These are phyloP conservation scores for Tenebrio molitor DNA, from an alignment of 1,140 invertebrate genomes.

Conservation along the genomic window DNA sequence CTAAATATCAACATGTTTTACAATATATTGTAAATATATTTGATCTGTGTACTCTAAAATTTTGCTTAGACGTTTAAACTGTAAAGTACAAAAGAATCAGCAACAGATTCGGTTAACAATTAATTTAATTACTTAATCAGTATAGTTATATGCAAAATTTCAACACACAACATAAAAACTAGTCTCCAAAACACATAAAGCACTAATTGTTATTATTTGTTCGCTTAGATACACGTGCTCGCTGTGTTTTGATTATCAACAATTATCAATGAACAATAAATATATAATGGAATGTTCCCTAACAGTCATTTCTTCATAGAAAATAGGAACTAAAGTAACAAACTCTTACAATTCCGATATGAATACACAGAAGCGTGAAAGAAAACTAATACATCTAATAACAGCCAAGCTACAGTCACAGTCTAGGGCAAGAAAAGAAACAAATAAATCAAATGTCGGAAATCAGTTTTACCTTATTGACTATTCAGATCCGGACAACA, in stretches of 20 bases:
- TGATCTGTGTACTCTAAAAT: constrained; percentile 18
- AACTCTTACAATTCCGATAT: constrained; percentile 3
- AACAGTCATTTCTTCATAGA: constrained; percentile 34
- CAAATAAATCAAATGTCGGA: constrained; percentile 15
- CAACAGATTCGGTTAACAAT: constrained; percentile 33
- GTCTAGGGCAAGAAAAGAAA: constrained; percentile 53
- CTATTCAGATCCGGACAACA: constrained; percentile 24
- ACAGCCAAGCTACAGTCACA: constrained; percentile 54
- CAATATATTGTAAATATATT: constrained; percentile 11
- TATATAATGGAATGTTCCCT: constrained; percentile 30
- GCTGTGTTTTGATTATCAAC: constrained; percentile 29
- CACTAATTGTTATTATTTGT: constrained; percentile 3
- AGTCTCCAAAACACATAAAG: constrained; percentile 28
- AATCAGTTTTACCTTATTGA: constrained; percentile 27
- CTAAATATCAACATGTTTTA: constrained; percentile 39
- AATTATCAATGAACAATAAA: constrained; percentile 22
- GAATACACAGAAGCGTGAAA: constrained; percentile 24
- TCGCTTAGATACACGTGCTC: constrained; percentile 8
- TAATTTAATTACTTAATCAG: too few species aligned
- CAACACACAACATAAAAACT: constrained; percentile 33
- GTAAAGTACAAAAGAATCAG: constrained; percentile 22
- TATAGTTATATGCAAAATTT: constrained; percentile 5
- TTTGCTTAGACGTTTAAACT: constrained; percentile 18
- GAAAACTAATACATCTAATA: constrained; percentile 50
- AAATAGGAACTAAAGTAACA: constrained; percentile 41